phyloP scores from a whole-genome alignment of 2,113 vertebrate species.

The Pundamilia nyererei region DNA sequence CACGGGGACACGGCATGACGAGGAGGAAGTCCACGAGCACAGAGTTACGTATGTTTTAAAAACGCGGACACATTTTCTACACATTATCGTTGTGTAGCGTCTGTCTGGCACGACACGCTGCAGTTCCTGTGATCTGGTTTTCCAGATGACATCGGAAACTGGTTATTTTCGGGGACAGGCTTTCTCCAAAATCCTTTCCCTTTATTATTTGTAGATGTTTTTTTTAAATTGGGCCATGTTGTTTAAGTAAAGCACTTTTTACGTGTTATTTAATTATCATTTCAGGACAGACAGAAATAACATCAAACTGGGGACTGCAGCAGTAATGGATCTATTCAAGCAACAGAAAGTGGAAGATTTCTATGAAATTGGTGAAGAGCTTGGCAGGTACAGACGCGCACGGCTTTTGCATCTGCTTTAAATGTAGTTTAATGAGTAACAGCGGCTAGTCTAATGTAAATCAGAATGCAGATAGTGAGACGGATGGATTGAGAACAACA shows the following conservation, averaged over 20 bases:
- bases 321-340: conserved; percentile 83
- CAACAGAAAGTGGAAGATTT: conserved; percentile 89
- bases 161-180: not conserved
- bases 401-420: not conserved
- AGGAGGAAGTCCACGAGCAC: not conserved
- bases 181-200: not conserved
- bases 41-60: not conserved
- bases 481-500: not conserved
- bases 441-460: not conserved
- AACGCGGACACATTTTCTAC: not conserved
- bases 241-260: not conserved
- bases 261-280: not conserved
- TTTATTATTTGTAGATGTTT: not conserved
- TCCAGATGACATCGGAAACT: not conserved
- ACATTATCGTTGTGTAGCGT: not conserved
- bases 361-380: conserved; percentile 87
- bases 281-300: not conserved
- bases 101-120: not conserved
- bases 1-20: not conserved
- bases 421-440: not conserved
- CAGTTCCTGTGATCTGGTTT: not conserved
- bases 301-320: conserved; percentile 60
- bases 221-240: not conserved
- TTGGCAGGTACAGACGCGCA: conserved; percentile 81
- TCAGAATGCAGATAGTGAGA: not conserved